phyloP scores from a whole-genome alignment of 2,113 vertebrate species.

The Tragelaphus scriptus region DNA sequence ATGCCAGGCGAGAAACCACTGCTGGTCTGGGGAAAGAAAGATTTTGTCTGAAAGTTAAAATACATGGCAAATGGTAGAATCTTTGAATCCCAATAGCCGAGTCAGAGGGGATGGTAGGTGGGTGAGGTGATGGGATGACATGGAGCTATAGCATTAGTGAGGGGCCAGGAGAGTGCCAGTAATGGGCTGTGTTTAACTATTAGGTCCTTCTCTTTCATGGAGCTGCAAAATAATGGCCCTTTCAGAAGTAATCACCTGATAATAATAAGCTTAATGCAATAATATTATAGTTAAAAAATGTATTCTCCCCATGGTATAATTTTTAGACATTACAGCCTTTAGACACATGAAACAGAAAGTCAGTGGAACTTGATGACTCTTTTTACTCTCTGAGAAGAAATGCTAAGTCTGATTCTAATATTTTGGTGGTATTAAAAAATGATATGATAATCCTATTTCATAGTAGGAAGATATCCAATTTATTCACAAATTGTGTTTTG shows the following conservation, averaged over 20 bases:
- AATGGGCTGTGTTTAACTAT: neutral
- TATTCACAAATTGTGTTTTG: neutral
- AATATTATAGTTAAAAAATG: neutral
- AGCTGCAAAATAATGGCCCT: neutral
- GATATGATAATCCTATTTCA: neutral
- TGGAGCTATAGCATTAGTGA: neutral
- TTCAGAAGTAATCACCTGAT: neutral
- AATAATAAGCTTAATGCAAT: neutral
- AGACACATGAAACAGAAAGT: neutral
- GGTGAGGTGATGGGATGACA: neutral
- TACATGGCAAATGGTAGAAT: neutral
- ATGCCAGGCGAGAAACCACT: neutral
- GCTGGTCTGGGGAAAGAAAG: neutral
- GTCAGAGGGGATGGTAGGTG: too few species aligned
- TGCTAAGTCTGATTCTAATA: neutral
- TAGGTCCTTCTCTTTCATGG: neutral
- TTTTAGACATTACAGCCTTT: neutral
- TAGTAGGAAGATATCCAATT: neutral
- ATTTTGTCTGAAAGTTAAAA: neutral
- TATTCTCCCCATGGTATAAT: neutral
- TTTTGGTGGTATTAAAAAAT: conserved; percentile 1
- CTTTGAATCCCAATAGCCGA: neutral
- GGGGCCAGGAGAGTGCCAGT: neutral
- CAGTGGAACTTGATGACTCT: neutral
- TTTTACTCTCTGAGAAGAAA: neutral